phyloP scores from a whole-genome alignment of 2,888 invertebrate genomes.

The Seladonia tumulorum region DNA sequence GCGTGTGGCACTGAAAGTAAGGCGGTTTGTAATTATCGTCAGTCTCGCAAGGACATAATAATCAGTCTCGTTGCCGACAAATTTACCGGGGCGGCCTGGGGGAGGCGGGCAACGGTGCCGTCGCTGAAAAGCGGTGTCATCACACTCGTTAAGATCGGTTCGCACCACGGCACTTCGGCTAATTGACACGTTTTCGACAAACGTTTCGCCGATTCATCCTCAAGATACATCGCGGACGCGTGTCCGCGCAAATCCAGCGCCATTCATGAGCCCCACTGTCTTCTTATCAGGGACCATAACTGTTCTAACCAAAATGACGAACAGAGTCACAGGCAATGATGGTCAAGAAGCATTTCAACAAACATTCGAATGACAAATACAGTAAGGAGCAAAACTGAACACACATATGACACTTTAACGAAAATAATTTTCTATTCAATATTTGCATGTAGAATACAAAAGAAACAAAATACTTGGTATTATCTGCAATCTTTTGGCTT shows the following conservation, averaged over 20 bases:
- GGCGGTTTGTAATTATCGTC: constrained; percentile 70
- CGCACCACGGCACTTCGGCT: constrained; percentile 16
- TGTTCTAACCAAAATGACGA: not conserved
- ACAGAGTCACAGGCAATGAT: not conserved
- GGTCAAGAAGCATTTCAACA: too few species aligned
- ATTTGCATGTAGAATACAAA: too few species aligned
- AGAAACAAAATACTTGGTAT: too few species aligned
- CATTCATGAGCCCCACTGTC: not conserved
- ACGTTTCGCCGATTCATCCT: constrained; percentile 20
- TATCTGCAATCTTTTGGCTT: too few species aligned
- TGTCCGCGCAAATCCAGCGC: not conserved
- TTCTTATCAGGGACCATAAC: not conserved
- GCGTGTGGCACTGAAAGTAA: constrained; percentile 62
- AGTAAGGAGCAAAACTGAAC: too few species aligned
- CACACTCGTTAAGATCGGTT: constrained; percentile 61
- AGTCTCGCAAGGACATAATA: constrained; percentile 66
- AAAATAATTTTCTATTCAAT: too few species aligned
- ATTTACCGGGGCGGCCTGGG: constrained; percentile 52
- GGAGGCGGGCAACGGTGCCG: constrained; percentile 35
- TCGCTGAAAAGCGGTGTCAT: constrained; percentile 59
- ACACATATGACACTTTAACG: too few species aligned
- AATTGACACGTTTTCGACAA: constrained; percentile 51
- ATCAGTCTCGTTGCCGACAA: constrained; percentile 63
- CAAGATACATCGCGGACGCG: not conserved
- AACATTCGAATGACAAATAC: too few species aligned